Conservation (phyloP, 2,888 invertebrate genomes). For the Seira musarum region DNA sequence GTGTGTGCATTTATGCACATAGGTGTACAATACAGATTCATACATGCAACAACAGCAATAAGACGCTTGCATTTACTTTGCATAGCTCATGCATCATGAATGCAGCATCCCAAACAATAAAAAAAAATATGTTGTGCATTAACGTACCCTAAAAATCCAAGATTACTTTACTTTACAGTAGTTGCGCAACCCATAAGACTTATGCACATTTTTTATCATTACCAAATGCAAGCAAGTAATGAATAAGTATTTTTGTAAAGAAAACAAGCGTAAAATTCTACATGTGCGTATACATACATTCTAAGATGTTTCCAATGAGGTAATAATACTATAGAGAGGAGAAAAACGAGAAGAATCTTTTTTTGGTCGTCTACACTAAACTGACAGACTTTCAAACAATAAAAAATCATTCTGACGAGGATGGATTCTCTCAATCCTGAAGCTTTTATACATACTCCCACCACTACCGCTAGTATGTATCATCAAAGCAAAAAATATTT, state of each 20-base stretch:
- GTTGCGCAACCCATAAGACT: background rate
- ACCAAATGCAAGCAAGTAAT: background rate
- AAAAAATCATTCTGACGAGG: background rate
- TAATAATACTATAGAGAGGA: background rate
- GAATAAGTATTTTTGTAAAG: too few species aligned
- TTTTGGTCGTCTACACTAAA: background rate
- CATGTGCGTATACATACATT: background rate
- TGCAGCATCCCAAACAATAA: background rate
- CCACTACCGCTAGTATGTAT: background rate
- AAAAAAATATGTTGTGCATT: background rate
- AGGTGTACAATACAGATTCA: background rate
- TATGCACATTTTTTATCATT: slow-evolving; percentile 10
- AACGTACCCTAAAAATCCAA: background rate
- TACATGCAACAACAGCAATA: background rate
- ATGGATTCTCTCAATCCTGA: background rate
- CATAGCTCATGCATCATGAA: background rate
- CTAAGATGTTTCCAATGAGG: too few species aligned
- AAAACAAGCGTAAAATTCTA: background rate
- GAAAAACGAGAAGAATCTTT: background rate
- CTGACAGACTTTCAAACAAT: slow-evolving; percentile 8
- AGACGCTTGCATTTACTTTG: background rate
- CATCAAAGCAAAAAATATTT: too few species aligned
- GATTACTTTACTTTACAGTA: background rate
- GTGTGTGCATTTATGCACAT: background rate
- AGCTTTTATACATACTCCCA: background rate